Conservation (phyloP, 2,113 vertebrate species). For the Hippopotamus amphibius region DNA sequence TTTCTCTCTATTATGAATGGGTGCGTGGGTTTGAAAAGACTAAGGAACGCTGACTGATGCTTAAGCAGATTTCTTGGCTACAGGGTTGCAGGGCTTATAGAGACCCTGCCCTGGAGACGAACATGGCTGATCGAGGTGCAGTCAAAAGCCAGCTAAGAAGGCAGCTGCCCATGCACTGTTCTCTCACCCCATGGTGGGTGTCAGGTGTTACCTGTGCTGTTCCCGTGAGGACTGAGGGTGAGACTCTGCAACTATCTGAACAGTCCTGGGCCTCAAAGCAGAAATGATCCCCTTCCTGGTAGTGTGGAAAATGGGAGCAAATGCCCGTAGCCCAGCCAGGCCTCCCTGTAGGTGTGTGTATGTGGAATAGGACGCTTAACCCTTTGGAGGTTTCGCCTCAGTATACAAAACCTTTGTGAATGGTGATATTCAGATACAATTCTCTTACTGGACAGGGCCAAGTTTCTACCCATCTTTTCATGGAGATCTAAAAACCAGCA, state of each 20-base stretch:
- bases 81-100: neutral
- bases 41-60: neutral
- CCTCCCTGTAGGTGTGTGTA: neutral
- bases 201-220: neutral
- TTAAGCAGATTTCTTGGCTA: neutral
- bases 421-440: neutral
- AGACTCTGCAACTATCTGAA: neutral
- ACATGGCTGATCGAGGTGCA: neutral
- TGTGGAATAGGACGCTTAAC: neutral
- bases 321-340: neutral
- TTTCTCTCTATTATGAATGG: neutral
- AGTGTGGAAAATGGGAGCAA: neutral
- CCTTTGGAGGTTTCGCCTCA: neutral
- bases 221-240: neutral
- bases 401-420: neutral
- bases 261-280: neutral
- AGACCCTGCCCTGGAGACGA: neutral
- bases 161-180: too few species aligned
- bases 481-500: neutral
- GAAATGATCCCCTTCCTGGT: neutral
- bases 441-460: neutral
- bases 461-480: neutral
- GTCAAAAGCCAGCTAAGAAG: neutral
- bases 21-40: neutral
- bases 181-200: neutral